phyloP scores from a whole-genome alignment of 2,113 vertebrate genomes.

The Anarrhichthys ocellatus region DNA sequence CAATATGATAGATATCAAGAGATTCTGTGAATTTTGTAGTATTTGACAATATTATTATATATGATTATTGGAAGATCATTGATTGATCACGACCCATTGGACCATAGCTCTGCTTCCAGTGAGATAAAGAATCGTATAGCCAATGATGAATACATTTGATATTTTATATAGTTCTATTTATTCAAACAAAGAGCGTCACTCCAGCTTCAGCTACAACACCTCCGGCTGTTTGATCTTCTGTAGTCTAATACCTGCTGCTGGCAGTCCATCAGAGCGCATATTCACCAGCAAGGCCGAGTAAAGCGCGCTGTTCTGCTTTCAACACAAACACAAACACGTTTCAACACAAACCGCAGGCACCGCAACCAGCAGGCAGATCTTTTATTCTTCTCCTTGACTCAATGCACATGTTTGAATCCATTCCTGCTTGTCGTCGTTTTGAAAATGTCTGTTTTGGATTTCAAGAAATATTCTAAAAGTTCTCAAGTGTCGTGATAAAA shows the following conservation, averaged over 20 bases:
- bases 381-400: neutral
- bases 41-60: neutral
- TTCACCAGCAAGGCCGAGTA: slow-evolving; percentile 29
- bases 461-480: neutral
- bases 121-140: neutral
- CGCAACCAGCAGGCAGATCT: neutral
- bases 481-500: neutral
- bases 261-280: slow-evolving; percentile 13
- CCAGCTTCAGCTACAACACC: neutral
- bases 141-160: neutral
- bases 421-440: neutral
- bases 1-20: neutral
- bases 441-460: neutral
- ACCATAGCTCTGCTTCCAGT: neutral
- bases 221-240: slow-evolving; percentile 17
- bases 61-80: neutral
- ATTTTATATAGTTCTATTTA: neutral
- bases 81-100: too few species aligned
- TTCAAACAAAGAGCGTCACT: neutral
- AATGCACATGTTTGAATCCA: neutral
- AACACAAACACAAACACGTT: slow-evolving; percentile 1
- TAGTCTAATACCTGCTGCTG: slow-evolving; percentile 34
- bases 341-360: neutral
- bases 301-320: slow-evolving; percentile 30
- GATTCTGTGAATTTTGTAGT: neutral